phyloP scores from a whole-genome alignment of 2,888 invertebrate genomes.

The Oasisia sp. region DNA sequence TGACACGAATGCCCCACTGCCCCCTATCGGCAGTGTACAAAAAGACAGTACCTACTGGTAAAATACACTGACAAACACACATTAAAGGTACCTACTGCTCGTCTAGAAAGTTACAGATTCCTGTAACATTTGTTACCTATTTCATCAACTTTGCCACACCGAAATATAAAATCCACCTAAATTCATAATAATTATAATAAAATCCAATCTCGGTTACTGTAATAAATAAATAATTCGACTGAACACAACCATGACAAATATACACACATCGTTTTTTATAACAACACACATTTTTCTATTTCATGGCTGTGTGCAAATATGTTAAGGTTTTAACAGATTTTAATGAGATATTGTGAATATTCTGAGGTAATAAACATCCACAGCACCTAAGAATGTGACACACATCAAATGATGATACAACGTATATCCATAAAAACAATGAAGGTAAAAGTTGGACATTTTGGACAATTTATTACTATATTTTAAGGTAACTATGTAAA shows the following conservation, averaged over 20 bases:
- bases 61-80: neutral
- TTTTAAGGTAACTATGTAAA: neutral
- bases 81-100: no score
- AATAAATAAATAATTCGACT: neutral
- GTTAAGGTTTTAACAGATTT: neutral
- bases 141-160: neutral
- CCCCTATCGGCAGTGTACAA: neutral
- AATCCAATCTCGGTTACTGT: neutral
- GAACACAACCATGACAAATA: constrained; percentile 3
- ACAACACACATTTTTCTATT: neutral
- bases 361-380: neutral
- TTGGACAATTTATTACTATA: neutral
- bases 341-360: neutral
- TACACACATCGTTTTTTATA: neutral
- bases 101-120: neutral
- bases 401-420: neutral
- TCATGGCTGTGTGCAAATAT: neutral
- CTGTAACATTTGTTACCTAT: neutral
- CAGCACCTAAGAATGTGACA: neutral
- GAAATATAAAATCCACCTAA: neutral
- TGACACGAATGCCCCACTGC: neutral
- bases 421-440: neutral
- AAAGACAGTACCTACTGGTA: neutral
- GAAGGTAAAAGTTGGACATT: neutral
- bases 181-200: neutral